Percentiles rank a stretch among this genome's conserved stretches.
phyloP scores from a whole-genome alignment of 2,888 invertebrate genomes.

The Dorcus parallelipipedus region DNA sequence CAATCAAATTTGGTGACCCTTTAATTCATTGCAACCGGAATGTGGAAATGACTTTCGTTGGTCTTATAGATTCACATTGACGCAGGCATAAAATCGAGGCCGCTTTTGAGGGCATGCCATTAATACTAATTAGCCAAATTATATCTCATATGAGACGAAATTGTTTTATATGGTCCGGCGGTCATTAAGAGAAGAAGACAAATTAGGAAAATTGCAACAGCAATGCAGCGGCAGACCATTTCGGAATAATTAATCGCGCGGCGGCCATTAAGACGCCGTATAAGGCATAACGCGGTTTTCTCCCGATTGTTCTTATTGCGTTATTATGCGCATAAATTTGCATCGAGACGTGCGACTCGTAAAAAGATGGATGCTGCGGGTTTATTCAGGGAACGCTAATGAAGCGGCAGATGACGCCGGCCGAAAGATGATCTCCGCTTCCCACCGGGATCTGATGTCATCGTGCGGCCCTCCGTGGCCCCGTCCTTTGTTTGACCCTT shows the following conservation, averaged over 20 bases:
- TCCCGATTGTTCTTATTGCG: constrained; percentile 4
- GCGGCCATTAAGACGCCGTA: constrained; percentile 6
- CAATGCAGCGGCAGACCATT: background rate
- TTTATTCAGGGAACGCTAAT: constrained; percentile 6
- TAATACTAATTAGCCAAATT: no score
- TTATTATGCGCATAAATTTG: constrained; percentile 2
- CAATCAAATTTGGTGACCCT: no score
- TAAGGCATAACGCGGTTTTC: constrained; percentile 6
- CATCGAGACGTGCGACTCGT: constrained; percentile 1
- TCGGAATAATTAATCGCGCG: constrained; percentile 4
- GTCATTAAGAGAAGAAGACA: background rate
- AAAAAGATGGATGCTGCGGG: background rate
- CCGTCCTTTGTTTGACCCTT: constrained; percentile 1
- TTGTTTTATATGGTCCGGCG: no score
- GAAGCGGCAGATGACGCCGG: background rate
- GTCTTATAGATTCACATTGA: no score
- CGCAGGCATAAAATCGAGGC: no score
- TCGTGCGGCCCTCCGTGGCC: background rate
- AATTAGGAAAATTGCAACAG: constrained; percentile 2
- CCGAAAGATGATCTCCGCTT: constrained; percentile 15
- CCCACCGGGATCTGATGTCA: constrained; percentile 15
- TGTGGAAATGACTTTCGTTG: no score
- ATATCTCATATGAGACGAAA: no score
- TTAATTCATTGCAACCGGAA: no score
- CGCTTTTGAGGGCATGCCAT: no score